A percentile compares a stretch with the other conserved stretches of the same genome.
phyloP scores from a whole-genome alignment of 2,888 invertebrate genomes.

The Podotricha telesiphe region DNA sequence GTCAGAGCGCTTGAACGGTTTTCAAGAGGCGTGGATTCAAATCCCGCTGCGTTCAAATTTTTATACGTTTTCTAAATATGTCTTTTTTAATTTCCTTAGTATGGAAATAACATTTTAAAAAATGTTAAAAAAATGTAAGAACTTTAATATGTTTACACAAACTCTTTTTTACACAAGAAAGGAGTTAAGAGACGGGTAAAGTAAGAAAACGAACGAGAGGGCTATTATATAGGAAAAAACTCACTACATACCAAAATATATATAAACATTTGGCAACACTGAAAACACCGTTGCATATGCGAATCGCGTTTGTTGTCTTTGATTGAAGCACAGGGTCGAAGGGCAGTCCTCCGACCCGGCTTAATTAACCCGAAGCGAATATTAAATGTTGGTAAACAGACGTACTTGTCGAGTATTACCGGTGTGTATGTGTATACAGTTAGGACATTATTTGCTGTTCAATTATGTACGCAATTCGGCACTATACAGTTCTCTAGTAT shows the following conservation, averaged over 20 bases:
- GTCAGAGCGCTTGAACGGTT: too few relatives aligned
- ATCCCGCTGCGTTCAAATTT: too few relatives aligned
- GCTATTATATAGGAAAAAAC: too few relatives aligned
- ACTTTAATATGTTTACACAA: too few relatives aligned
- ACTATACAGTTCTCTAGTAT: not conserved
- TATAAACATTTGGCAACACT: conserved; percentile 3
- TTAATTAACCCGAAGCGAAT: conserved; percentile 77
- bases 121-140: too few relatives aligned
- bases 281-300: conserved; percentile 31
- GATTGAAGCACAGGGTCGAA: conserved; percentile 41
- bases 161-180: too few relatives aligned
- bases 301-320: conserved; percentile 33
- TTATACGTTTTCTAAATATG: too few relatives aligned
- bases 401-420: conserved; percentile 59
- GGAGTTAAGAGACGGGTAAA: too few relatives aligned
- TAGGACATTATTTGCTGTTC: conserved; percentile 36
- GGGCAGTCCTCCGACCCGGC: conserved; percentile 51
- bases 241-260: not conserved
- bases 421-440: conserved; percentile 29
- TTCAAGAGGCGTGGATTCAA: too few relatives aligned
- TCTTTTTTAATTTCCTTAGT: too few relatives aligned
- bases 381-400: conserved; percentile 77
- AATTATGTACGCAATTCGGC: conserved; percentile 36
- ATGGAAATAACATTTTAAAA: too few relatives aligned
- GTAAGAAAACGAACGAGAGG: too few relatives aligned